Conservation (phyloP, 2,113 vertebrate species). For the Varanus komodoensis region DNA sequence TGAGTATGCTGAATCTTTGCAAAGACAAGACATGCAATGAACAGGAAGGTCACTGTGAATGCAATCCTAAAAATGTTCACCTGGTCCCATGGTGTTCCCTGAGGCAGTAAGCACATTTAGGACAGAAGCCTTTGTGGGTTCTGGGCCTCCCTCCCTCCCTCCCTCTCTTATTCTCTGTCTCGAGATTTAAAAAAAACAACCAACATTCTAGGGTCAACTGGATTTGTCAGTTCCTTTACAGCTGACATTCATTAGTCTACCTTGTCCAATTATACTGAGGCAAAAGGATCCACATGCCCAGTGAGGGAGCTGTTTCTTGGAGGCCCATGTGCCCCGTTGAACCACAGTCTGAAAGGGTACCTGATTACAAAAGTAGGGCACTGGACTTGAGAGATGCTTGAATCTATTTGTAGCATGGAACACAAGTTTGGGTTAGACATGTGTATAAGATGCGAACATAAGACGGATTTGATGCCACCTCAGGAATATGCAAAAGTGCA, state of each 20-base stretch:
- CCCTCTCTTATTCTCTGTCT: too few relatives aligned
- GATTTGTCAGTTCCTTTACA: conserved; percentile 7
- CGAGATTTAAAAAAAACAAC: too few relatives aligned
- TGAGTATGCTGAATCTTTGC: too few relatives aligned
- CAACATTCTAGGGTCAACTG: background rate
- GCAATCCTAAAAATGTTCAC: background rate
- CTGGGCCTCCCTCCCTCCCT: too few relatives aligned
- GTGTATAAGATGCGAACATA: background rate
- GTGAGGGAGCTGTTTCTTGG: background rate
- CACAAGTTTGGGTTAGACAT: background rate
- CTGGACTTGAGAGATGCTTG: background rate
- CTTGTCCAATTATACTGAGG: background rate
- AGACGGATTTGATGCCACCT: too few relatives aligned
- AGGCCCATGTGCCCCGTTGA: background rate
- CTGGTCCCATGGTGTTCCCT: background rate
- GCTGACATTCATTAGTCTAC: conserved; percentile 9
- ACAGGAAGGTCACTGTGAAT: background rate
- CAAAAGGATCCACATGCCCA: background rate
- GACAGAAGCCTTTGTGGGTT: background rate
- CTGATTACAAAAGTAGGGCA: background rate
- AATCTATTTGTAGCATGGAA: background rate
- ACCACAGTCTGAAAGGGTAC: background rate
- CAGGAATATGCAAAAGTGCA: too few relatives aligned
- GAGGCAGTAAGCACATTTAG: background rate
- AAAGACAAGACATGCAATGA: background rate